A percentile compares a stretch with the other conserved stretches of the same genome.
Evolutionary conservation across 2,888 invertebrate species (phyloP).

Genomic region (Tetragonisca angustula): DNA sequence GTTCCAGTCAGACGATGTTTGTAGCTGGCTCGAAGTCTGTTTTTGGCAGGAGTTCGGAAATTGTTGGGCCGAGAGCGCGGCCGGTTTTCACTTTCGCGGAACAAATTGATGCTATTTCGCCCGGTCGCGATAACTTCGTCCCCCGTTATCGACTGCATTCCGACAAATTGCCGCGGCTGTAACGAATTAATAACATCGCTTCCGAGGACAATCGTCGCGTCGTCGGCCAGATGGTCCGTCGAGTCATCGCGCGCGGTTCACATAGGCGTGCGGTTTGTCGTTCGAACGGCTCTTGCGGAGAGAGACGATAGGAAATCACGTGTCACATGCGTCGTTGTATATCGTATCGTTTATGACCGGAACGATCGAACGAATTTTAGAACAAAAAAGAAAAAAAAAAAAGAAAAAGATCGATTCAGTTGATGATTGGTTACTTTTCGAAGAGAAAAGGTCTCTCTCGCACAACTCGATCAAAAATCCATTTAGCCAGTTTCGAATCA

Average conservation of each 20-base stretch:
- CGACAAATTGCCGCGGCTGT: conserved; percentile 60
- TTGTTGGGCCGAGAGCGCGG: conserved; percentile 40
- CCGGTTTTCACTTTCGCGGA: conserved; percentile 57
- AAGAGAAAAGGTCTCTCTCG: background rate
- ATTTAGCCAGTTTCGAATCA: background rate
- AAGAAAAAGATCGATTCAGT: background rate
- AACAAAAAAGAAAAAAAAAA: background rate
- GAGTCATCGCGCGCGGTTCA: conserved; percentile 27
- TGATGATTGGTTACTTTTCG: background rate
- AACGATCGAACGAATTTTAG: background rate
- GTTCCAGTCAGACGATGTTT: background rate
- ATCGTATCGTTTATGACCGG: background rate
- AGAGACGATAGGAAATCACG: conserved; percentile 11
- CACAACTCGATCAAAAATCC: background rate
- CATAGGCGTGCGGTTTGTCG: conserved; percentile 21
- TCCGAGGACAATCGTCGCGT: conserved; percentile 50
- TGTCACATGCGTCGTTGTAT: conserved; percentile 1
- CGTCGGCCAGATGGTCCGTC: conserved; percentile 40
- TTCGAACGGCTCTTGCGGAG: background rate
- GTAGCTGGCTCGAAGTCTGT: background rate
- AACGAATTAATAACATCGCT: conserved; percentile 64
- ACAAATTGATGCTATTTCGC: conserved; percentile 67
- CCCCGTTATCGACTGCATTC: conserved; percentile 47
- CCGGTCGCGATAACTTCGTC: conserved; percentile 62
- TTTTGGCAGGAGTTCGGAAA: conserved; percentile 46